Base-by-base conservation (phyloP, 2,113 vertebrate genomes). In the Ariopsis seemanni region DNA sequence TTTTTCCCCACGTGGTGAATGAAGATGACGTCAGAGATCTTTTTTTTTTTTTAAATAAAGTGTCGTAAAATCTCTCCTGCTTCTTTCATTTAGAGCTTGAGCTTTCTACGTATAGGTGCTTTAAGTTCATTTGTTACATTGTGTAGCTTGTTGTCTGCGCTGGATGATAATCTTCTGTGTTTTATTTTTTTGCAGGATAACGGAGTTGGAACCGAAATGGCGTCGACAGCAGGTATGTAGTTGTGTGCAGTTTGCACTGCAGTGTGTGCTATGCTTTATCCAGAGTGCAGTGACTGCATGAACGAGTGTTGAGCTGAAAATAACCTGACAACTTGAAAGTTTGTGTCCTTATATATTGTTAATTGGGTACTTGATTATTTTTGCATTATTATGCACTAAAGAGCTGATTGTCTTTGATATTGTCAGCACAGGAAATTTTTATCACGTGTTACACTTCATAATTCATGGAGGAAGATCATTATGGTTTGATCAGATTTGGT, bases 161-260 rank as follows among this genome's bases (percentile, higher is more conserved):
- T 17, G 53, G 4, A 84, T 58, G 3, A 50, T 87, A 34, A 78
- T 72, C 5, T 53, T 77, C 10, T 55, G 52, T 48, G n/a, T 30
- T 81, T 89, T 74, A 10, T 55, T 92, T 53, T 90, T 25, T 92
- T 94, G 15, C 85, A 95, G 95, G 88, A 74, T 34, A 79, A 83
- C 12, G 34, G 25, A 55, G 17, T 42, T 85, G 7, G 22, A 11
- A 75, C 81, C 7, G 89, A 2, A 53, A 96, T 95, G 95, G 91
- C 91, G 20, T 90, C 93, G 84, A 14, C 85, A 5, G 1, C 92
- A 93, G 94, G 95, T 93, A 89, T 7, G 81, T 84, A 92, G 88
- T 27, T 25, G 63, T 18, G 0, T 42, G 7, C 30, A n/a, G 20
- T 18, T 86, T 11, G n/a, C 18, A 14, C 0, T 78, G 50, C 25